Conservation (phyloP, 1,140 invertebrate genomes). For the Zelostemma sp. region DNA sequence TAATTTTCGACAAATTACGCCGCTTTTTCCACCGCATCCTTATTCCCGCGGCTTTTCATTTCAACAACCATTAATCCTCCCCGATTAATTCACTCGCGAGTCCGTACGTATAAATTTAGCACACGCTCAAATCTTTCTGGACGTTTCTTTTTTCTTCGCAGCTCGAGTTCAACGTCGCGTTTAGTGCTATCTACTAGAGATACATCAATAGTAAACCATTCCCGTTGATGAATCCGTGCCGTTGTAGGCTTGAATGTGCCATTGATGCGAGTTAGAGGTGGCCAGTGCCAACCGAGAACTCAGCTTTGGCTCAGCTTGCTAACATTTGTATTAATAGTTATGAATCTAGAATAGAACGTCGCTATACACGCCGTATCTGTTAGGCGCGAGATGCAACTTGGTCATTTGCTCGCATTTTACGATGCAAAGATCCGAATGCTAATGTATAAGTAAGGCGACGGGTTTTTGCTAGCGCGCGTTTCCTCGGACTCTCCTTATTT, state of each 20-base stretch:
- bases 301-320: constrained; percentile 53
- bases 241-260: constrained; percentile 64
- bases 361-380: constrained; percentile 44
- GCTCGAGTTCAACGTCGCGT: neutral
- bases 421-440: constrained; percentile 47
- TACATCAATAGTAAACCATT: constrained; percentile 47
- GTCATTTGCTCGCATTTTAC: constrained; percentile 48
- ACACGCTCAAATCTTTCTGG: no score
- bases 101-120: no score
- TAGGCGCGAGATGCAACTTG: constrained; percentile 43
- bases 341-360: constrained; percentile 68
- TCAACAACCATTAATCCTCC: neutral
- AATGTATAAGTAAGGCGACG: constrained; percentile 11
- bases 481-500: no score
- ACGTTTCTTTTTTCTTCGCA: no score
- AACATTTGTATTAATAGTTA: constrained; percentile 69
- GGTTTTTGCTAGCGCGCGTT: neutral
- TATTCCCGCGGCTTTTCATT: neutral
- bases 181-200: constrained; percentile 26
- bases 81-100: neutral
- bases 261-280: constrained; percentile 62
- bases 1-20: constrained; percentile 27
- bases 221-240: constrained; percentile 67
- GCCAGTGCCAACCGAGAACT: constrained; percentile 56
- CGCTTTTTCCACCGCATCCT: constrained; percentile 7